Percentiles rank a stretch among this genome's conserved stretches.
Evolutionary conservation across 2,888 invertebrate genomes (phyloP).

Genomic region (Sisyra terminalis): DNA sequence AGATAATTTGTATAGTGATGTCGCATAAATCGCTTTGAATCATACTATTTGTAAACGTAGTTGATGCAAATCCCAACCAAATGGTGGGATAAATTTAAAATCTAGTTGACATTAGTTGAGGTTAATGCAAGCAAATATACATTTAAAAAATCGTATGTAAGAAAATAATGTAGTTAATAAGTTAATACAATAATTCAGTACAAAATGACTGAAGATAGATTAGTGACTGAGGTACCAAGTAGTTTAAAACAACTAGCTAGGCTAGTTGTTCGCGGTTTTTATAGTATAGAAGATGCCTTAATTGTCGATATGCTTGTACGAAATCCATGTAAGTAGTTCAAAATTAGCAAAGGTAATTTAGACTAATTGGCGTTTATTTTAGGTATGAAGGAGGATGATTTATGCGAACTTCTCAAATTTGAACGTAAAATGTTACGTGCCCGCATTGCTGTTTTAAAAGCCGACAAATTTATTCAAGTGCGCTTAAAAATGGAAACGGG

Average conservation of each 20-base stretch:
- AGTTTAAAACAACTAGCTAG: constrained; percentile 83
- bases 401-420: constrained; percentile 79
- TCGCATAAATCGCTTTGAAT: too few species aligned
- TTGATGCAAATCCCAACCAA: too few species aligned
- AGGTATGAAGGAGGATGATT: constrained; percentile 82
- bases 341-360: background rate
- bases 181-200: too few species aligned
- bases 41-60: too few species aligned
- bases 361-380: constrained; percentile 12
- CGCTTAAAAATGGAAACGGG: constrained; percentile 91
- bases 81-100: too few species aligned
- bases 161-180: too few species aligned
- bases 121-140: too few species aligned
- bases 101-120: too few species aligned
- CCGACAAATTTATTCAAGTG: constrained; percentile 87
- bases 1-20: too few species aligned
- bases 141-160: too few species aligned
- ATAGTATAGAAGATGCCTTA: constrained; percentile 82
- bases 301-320: constrained; percentile 91
- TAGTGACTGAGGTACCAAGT: constrained; percentile 85
- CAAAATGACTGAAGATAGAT: constrained; percentile 51
- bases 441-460: constrained; percentile 68
- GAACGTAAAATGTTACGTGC: constrained; percentile 87
- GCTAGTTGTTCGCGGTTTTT: constrained; percentile 84
- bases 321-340: constrained; percentile 62